Base-by-base conservation (phyloP, 64 coral and sea anemone species). In the Stylophora pistillata region DNA sequence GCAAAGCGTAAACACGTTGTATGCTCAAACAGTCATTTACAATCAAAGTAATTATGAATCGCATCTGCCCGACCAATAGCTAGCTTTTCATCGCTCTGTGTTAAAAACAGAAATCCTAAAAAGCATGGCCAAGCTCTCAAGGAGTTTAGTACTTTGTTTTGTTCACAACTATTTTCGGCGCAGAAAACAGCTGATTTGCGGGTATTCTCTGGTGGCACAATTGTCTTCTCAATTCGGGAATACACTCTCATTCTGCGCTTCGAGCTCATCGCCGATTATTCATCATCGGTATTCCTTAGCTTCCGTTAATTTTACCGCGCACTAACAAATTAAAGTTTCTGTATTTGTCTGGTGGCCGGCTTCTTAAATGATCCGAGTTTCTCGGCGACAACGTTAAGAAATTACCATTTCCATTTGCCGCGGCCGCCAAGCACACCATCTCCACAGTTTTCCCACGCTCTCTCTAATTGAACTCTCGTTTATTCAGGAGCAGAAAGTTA, bases 121-220 rank as follows among this genome's bases (percentile, higher is more conserved):
- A 27, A 54, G 25, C 13, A 31, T 25, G 59, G 23, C 26, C 26
- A 25, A 27, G 64, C 21, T 12, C 26, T 12, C 11, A 25, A 68
- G 10, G 64, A 25, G 6, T 25, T 68, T n/a, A 26, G 64, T 68
- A n/a, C 64, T 68, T 68, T 25, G 23, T 68, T 9, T 21, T 68
- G 12, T 5, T 25, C 20, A n/a, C n/a, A 21, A 68, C 10, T 68
- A n/a, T 21, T 68, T 68, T 84, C 69, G 52, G 34, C 21, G 53
- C 80, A 68, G 61, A 70, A 53, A 13, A 84, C 80, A 84, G 60
- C 80, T 69, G 80, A 84, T 53, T 21, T 37, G 41, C 80, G 53
- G 80, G 80, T 84, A 63, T 23, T n/a, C 64, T 16, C 80, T 69
- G 80, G 80, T 84, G 64, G 80, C 33, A 16, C 21, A 6, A 84